Base-by-base conservation (phyloP, 2,113 vertebrate genomes). In the Apistogramma diplotaenia region DNA sequence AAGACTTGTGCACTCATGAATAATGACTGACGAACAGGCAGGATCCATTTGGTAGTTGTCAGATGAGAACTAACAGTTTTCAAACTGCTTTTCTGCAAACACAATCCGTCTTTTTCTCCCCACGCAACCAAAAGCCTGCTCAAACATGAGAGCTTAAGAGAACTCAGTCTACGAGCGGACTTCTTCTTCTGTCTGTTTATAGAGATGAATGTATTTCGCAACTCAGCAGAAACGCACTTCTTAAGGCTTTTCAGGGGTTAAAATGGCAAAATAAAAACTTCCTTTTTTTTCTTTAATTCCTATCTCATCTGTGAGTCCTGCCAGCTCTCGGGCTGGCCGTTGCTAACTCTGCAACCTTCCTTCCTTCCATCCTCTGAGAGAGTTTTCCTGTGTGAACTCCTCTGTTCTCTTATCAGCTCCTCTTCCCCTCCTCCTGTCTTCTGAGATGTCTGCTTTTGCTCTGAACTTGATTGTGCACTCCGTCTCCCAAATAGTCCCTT, bases 371-470 rank as follows among this genome's bases (percentile, higher is more conserved):
- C 61, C 21, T 53, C 29, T 27, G 56, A 23, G 23, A 76, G 76
- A 6, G 4, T 2, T 72, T 83, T 91, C 89, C 89, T 88, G 77
- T 27, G 62, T n/a, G 49, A 79, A 72, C 87, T 78, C 61, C 13
- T 85, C 81, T 76, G 54, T 65, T 75, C 67, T 78, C 76, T 81
- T 86, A 87, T 85, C 85, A 15, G 53, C 5, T 7, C 77, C 81
- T 81, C 85, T 90, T 89, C 88, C 88, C 86, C 62, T 46, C 51
- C 27, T 79, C 77, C 25, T 82, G 72, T 93, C 85, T 51, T 54
- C 54, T 15, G 8, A 73, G 35, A 76, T 15, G 84, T 85, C 88
- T 91, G 90, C 85, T 85, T 91, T 88, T 40, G 15, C 85, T 90
- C 86, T 75, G 75, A 81, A 73, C 59, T 33, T 54, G 65, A 85